A percentile compares a stretch with the other conserved stretches of the same genome.
Evolutionary conservation across 2,888 invertebrate species (phyloP).

Genomic region (Chrysotoxum bicinctum): DNA sequence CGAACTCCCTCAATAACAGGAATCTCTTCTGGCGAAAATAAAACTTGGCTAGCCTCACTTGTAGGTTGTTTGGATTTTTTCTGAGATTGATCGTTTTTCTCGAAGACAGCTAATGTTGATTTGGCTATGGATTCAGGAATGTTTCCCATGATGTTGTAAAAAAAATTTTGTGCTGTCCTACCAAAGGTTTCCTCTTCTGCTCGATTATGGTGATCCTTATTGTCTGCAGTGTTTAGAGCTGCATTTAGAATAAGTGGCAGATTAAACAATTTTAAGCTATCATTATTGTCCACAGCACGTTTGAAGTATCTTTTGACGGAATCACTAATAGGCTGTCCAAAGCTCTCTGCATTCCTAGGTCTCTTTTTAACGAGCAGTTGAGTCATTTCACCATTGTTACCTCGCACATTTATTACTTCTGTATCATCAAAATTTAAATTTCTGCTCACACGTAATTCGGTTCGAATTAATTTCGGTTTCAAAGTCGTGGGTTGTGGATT

Average conservation of each 20-base stretch:
- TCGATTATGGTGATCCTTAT: slow-evolving; percentile 6
- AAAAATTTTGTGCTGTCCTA: slow-evolving; percentile 43
- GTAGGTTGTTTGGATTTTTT: slow-evolving; percentile 20
- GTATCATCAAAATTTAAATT: slow-evolving; percentile 63
- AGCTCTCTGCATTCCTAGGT: slow-evolving; percentile 46
- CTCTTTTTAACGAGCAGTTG: slow-evolving; percentile 64
- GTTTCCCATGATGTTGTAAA: slow-evolving; percentile 66
- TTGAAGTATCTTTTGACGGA: slow-evolving; percentile 57
- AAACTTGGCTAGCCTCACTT: slow-evolving; percentile 23
- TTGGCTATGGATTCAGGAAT: slow-evolving; percentile 65
- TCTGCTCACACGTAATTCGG: slow-evolving; percentile 63
- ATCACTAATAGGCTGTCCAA: slow-evolving; percentile 46
- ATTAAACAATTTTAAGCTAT: slow-evolving; percentile 58
- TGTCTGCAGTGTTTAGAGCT: slow-evolving; percentile 38
- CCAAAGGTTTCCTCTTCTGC: slow-evolving; percentile 21
- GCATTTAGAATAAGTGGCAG: slow-evolving; percentile 57
- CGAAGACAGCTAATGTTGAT: slow-evolving; percentile 56
- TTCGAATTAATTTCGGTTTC: slow-evolving; percentile 63
- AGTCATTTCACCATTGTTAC: slow-evolving; percentile 69
- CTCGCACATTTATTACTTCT: slow-evolving; percentile 57
- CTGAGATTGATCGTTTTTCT: slow-evolving; percentile 29
- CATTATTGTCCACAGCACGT: slow-evolving; percentile 55
- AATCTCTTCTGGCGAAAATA: slow-evolving; percentile 82
- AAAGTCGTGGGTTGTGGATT: slow-evolving; percentile 14
- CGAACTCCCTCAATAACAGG: slow-evolving; percentile 90